Conservation (phyloP, 2,113 vertebrate genomes). For the Pleuronectes platessa region DNA sequence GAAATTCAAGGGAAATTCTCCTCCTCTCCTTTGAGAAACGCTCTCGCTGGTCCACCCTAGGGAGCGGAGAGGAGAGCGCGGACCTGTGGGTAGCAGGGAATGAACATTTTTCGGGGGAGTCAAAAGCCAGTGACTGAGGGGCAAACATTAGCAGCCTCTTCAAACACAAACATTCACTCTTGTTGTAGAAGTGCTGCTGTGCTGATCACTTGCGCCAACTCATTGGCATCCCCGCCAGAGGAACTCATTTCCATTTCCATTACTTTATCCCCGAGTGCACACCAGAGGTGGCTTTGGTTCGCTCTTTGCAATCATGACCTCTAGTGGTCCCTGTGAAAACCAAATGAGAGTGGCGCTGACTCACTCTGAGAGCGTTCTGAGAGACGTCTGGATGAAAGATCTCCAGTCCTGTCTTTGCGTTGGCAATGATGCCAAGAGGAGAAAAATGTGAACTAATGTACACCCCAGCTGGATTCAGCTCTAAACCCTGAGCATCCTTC, state of each 20-base stretch:
- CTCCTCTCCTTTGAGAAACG: neutral
- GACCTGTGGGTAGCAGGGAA: conserved; percentile 8
- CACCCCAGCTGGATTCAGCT: conserved; percentile 19
- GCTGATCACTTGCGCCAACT: conserved; percentile 55
- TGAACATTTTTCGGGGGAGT: too few relatives aligned
- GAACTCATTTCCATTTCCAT: conserved; percentile 61
- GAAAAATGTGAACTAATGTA: conserved; percentile 15
- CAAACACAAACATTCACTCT: conserved; percentile 10
- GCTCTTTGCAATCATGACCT: conserved; percentile 66
- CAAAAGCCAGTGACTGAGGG: neutral
- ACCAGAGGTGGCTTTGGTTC: conserved; percentile 35
- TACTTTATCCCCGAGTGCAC: conserved; percentile 27
- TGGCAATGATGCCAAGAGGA: conserved; percentile 4
- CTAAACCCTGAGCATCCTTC: conserved; percentile 30
- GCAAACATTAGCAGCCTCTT: conserved; percentile 22
- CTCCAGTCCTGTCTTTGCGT: neutral
- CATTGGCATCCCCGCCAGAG: conserved; percentile 53
- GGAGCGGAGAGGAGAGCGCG: conserved; percentile 19
- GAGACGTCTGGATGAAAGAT: conserved; percentile 29
- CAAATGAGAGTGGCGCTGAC: neutral
- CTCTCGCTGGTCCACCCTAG: conserved; percentile 9
- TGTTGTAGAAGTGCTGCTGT: conserved; percentile 17
- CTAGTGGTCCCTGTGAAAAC: conserved; percentile 65
- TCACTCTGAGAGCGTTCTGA: conserved; percentile 4
- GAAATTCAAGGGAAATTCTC: neutral